Base-by-base conservation (phyloP, 2,113 vertebrate genomes). In the Plestiodon gilberti region DNA sequence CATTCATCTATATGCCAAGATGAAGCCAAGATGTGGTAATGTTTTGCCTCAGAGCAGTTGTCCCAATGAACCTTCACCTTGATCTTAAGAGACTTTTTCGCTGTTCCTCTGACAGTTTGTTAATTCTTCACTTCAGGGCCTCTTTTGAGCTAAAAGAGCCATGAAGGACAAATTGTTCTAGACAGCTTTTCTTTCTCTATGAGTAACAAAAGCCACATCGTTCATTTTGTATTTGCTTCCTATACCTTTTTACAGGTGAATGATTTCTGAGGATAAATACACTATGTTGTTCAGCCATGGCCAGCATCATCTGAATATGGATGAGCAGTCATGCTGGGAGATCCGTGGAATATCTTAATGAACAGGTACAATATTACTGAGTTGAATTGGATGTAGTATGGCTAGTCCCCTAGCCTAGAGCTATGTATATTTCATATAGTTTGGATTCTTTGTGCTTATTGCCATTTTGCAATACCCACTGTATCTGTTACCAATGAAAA, bases 61-160 rank as follows among this genome's bases (percentile, higher is more conserved):
- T 87, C 91, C 87, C 90, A 87, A 93, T 93, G 94, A 94, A 94
- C 92, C 93, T 93, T 94, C 92, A 91, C 92, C 92, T 89, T 95
- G 93, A 95, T 93, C 80, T 89, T 92, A 87, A 92, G 93, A 92
- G 92, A 93, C 93, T 93, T 90, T 70, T 57, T 94, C 81, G 87
- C 85, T 89, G 91, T 91, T 95, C 76, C 86, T 93, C 33, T 92
- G 93, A 94, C 94, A 93, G 91, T 93, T 93, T 94, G 91, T 95
- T 95, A 93, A 87, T 93, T 92, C 89, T 94, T 92, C 86, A 91
- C 94, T 95, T 94, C 91, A 90, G 93, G 94, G 93, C 89, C 90
- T 87, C 90, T 94, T 91, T 88, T 91, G 89, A 94, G 88, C 84
- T 93, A 82, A 94, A 93, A 92, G 87, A 93, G 88, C 94, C 88